Conservation (phyloP, 2,888 invertebrate genomes). For the Melanotus villosus region DNA sequence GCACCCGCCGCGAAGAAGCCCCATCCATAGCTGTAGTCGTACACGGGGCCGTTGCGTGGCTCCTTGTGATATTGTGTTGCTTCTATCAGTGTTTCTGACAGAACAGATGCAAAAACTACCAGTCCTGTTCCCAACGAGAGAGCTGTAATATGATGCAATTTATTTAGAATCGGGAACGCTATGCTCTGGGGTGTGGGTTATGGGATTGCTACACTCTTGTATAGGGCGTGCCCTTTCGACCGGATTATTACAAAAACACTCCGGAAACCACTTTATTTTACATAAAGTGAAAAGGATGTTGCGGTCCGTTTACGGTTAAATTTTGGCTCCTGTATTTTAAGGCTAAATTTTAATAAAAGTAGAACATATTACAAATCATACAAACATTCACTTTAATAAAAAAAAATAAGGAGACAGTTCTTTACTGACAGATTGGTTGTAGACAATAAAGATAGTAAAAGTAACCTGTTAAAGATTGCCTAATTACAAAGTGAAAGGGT, state of each 20-base stretch:
- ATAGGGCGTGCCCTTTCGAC: not conserved
- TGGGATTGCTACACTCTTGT: not conserved
- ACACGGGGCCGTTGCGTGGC: constrained; percentile 60
- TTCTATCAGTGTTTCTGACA: constrained; percentile 74
- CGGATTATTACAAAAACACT: not conserved
- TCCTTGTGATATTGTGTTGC: constrained; percentile 67
- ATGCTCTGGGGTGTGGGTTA: not conserved
- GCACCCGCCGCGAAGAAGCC: constrained; percentile 75
- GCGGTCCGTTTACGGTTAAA: no score
- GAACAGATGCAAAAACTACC: constrained; percentile 74
- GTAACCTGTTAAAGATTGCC: no score
- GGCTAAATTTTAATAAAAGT: no score
- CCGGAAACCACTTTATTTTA: not conserved
- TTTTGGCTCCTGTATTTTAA: not conserved
- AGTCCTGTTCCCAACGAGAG: constrained; percentile 74
- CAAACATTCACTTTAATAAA: no score
- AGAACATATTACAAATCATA: no score
- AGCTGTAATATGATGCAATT: constrained; percentile 67
- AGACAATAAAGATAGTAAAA: no score
- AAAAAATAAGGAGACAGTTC: no score
- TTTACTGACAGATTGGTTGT: no score
- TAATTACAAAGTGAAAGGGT: no score
- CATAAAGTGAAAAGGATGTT: not conserved
- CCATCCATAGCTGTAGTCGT: constrained; percentile 74
- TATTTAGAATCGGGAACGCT: constrained; percentile 22